Evolutionary conservation across 1,140 invertebrate species (phyloP), one percentile per base, ranked within the genome.

Genomic region (Tetramorium simillimum): DNA sequence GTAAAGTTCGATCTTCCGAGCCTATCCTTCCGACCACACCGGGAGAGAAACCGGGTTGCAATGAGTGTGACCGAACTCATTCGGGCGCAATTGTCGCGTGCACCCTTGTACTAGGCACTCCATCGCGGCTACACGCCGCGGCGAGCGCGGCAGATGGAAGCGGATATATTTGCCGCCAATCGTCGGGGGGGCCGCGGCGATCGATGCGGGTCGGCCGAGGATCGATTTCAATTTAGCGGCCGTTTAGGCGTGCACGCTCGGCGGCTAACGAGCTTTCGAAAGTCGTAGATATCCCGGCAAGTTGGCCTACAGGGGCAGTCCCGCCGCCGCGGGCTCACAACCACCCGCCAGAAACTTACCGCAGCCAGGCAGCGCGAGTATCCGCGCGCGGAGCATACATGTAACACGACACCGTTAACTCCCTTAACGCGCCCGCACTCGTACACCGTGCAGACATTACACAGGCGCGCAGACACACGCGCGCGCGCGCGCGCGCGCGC

Each of bases 181-280:
- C 62, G 86, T 85, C 88, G 89, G 65, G 85, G 89, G 65, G 85
- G 80, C 58, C 58, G 72, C 65, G 53, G 53, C 53, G 77, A 94
- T 95, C 92, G 92, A 94, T 53, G 87, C 86, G 88, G 58, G 86
- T 70, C 89, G 80, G 69, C 70, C 81, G 77, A 85, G 92, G 93
- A 95, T 95, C 94, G 94, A 95, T 95, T 95, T 95, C 94, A 95
- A 95, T 95, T 95, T 95, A 95, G 91, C 93, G 92, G 80, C 94
- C 93, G 93, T 95, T 93, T 95, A 95, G 95, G 92, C 92, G 90
- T 92, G 92, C 93, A 92, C 93, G 93, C 91, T 92, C 92, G 89
- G 89, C 67, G 90, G 92, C 93, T 95, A 95, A 95, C 94, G 94
- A 95, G 94, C 94, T 95, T 95, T 95, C 94, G 91, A 95, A 95